Percentiles rank a stretch among this genome's conserved stretches.
phyloP scores from a whole-genome alignment of 1,140 invertebrate species.

The Drosophila bocqueti region DNA sequence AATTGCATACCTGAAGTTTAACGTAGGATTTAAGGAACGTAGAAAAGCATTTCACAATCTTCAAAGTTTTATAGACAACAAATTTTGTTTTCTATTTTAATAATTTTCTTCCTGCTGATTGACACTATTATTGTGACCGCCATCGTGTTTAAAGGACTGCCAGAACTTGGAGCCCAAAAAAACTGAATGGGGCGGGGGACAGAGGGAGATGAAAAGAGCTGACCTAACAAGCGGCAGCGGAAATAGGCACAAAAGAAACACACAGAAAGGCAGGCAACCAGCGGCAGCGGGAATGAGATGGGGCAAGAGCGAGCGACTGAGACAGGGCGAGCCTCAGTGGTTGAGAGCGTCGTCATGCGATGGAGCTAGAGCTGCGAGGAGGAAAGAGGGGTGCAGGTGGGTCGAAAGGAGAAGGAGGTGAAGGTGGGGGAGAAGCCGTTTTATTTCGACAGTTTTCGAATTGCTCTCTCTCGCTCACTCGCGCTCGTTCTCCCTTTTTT shows the following conservation, averaged over 20 bases:
- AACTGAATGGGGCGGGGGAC: constrained; percentile 16
- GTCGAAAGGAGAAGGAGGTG: constrained; percentile 7
- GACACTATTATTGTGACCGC: background rate
- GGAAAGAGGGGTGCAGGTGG: constrained; percentile 20
- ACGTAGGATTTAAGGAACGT: background rate
- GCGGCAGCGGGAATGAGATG: constrained; percentile 17
- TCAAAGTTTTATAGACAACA: too few relatives aligned
- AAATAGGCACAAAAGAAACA: constrained; percentile 59
- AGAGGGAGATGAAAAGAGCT: constrained; percentile 27
- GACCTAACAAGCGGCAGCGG: constrained; percentile 58
- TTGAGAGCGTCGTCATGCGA: constrained; percentile 34
- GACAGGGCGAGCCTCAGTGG: constrained; percentile 24
- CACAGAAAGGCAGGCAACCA: constrained; percentile 29
- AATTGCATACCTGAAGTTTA: background rate
- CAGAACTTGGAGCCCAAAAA: constrained; percentile 52
- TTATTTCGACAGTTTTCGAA: constrained; percentile 82
- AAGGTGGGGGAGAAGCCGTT: constrained; percentile 61
- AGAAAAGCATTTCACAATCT: background rate
- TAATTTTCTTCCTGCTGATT: background rate
- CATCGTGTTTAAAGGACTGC: constrained; percentile 27
- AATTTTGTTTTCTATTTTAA: too few relatives aligned
- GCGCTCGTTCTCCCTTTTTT: constrained; percentile 35
- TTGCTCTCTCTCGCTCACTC: constrained; percentile 35
- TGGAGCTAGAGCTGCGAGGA: constrained; percentile 24
- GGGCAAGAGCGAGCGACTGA: constrained; percentile 18